phyloP scores from a whole-genome alignment of 2,888 invertebrate genomes.

The Lissocephala sabroskyi region DNA sequence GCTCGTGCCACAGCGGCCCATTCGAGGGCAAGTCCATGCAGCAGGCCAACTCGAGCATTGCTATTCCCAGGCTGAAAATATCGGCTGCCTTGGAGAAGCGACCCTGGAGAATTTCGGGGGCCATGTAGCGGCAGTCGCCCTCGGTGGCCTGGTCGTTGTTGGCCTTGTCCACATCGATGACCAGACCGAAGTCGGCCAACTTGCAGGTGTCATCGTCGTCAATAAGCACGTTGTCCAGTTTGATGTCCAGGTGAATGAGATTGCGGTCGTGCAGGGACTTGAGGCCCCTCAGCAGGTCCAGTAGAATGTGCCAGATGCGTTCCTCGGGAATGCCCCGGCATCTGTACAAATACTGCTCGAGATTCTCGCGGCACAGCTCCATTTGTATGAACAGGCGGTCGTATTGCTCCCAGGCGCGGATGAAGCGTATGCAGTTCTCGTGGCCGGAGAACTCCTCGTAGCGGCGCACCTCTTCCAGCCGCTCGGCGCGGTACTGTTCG shows the following conservation, averaged over 20 bases:
- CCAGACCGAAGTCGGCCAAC: constrained; percentile 82
- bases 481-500: constrained; percentile 75
- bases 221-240: constrained; percentile 84
- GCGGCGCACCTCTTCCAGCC: constrained; percentile 79
- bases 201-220: constrained; percentile 79
- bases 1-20: constrained; percentile 80
- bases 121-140: constrained; percentile 84
- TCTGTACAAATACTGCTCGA: constrained; percentile 75
- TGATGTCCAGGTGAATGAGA: constrained; percentile 83
- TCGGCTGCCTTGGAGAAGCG: constrained; percentile 81
- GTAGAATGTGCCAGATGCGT: constrained; percentile 78
- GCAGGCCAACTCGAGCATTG: constrained; percentile 80
- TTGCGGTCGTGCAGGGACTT: constrained; percentile 79
- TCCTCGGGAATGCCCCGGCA: constrained; percentile 76
- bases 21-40: constrained; percentile 80
- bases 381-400: constrained; percentile 80
- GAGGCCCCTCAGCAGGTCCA: constrained; percentile 78
- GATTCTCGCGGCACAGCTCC: constrained; percentile 79
- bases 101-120: constrained; percentile 80
- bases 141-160: constrained; percentile 77
- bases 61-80: constrained; percentile 83
- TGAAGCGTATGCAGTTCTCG: constrained; percentile 79
- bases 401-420: constrained; percentile 83
- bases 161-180: constrained; percentile 77
- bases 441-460: constrained; percentile 80